A percentile compares a stretch with the other conserved stretches of the same genome.
These are phyloP conservation scores for human (Homo sapiens) DNA, from an alignment of 2,113 vertebrate genomes.

Conservation along the genomic window GRCh38 chr3:183591501-183592000, in stretches of 20 bases:
- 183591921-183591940: neutral
- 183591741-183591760: neutral
- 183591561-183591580: neutral
- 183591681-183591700: neutral
- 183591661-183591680: neutral
- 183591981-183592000: neutral
- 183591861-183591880: neutral
- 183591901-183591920: neutral
- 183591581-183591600: neutral
- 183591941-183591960: neutral
- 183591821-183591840: neutral
- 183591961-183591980: constrained; percentile 5
- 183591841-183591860: neutral
- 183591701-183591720: neutral
- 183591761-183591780: neutral
- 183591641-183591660: neutral
- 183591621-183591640: neutral
- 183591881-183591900: neutral
- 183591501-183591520: neutral
- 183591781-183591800: neutral
- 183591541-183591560: neutral
- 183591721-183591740: neutral
- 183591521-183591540: neutral
- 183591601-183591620: neutral
- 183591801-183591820: neutral